Conservation (phyloP, 2,113 vertebrate genomes). For the Vimba vimba region DNA sequence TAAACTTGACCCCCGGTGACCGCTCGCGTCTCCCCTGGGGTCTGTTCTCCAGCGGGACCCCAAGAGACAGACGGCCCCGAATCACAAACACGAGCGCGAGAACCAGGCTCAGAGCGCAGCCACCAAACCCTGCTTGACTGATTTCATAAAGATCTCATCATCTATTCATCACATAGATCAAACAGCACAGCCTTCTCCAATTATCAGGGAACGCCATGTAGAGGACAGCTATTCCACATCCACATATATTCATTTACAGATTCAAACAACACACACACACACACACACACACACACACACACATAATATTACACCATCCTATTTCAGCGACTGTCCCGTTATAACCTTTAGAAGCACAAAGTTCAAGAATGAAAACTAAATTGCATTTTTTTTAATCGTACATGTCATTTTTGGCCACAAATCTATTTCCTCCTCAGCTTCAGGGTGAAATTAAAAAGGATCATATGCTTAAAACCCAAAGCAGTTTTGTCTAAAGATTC, state of each 20-base stretch:
- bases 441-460: neutral
- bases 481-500: slow-evolving; percentile 49
- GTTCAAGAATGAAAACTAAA: neutral
- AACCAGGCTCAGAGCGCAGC: slow-evolving; percentile 2
- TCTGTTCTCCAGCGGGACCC: slow-evolving; percentile 57
- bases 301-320: slow-evolving; percentile 1
- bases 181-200: slow-evolving; percentile 88
- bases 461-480: slow-evolving; percentile 32
- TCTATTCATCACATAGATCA: slow-evolving; percentile 99
- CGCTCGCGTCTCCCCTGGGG: slow-evolving; percentile 86
- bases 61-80: slow-evolving; percentile 76
- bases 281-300: slow-evolving; percentile 2
- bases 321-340: slow-evolving; percentile 9
- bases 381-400: slow-evolving; percentile 63
- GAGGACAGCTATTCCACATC: slow-evolving; percentile 73
- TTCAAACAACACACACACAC: slow-evolving; percentile 61
- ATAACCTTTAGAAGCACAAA: slow-evolving; percentile 36
- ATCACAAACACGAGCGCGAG: neutral
- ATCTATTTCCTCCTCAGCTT: slow-evolving; percentile 52
- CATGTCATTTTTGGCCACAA: slow-evolving; percentile 41
- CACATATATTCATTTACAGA: slow-evolving; percentile 86
- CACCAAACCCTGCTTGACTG: slow-evolving; percentile 85
- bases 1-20: slow-evolving; percentile 91
- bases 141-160: slow-evolving; percentile 99
- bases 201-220: slow-evolving; percentile 89